Percentiles rank a stretch among this genome's conserved stretches.
Conservation (phyloP, 2,113 vertebrate genomes). For the Felis catus region DNA sequence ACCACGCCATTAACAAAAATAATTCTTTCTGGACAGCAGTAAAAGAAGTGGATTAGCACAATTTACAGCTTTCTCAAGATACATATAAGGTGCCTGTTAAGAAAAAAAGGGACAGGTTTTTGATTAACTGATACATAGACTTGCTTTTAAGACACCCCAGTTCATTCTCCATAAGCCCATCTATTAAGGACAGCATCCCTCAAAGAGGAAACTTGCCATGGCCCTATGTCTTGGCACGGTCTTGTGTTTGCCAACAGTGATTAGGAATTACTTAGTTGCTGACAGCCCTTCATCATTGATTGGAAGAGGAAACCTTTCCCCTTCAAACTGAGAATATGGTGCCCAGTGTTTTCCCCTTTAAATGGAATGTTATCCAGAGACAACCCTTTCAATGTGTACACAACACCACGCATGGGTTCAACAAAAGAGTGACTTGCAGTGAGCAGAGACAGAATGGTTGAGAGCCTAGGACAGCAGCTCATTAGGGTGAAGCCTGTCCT, state of each 20-base stretch:
- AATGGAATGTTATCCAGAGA: background rate
- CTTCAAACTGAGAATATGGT: background rate
- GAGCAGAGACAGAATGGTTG: background rate
- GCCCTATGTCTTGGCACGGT: background rate
- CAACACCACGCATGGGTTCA: background rate
- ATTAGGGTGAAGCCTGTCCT: background rate
- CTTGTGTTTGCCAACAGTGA: constrained; percentile 1
- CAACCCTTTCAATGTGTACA: background rate
- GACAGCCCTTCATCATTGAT: background rate
- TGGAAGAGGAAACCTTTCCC: background rate
- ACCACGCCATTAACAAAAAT: constrained; percentile 76
- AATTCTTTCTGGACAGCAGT: constrained; percentile 78
- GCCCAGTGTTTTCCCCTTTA: background rate
- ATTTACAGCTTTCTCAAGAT: constrained; percentile 75
- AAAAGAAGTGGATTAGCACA: constrained; percentile 67
- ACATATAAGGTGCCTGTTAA: constrained; percentile 52
- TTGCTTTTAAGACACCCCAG: constrained; percentile 72
- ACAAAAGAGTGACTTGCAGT: background rate
- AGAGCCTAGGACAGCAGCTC: background rate
- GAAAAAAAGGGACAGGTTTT: constrained; percentile 40
- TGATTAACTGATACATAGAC: constrained; percentile 69
- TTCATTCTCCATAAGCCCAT: constrained; percentile 52
- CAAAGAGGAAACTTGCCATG: background rate
- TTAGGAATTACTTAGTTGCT: constrained; percentile 56
- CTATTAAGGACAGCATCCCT: background rate